Evolutionary conservation across 2,113 vertebrate species (phyloP).

Genomic region (Dipodomys merriami): DNA sequence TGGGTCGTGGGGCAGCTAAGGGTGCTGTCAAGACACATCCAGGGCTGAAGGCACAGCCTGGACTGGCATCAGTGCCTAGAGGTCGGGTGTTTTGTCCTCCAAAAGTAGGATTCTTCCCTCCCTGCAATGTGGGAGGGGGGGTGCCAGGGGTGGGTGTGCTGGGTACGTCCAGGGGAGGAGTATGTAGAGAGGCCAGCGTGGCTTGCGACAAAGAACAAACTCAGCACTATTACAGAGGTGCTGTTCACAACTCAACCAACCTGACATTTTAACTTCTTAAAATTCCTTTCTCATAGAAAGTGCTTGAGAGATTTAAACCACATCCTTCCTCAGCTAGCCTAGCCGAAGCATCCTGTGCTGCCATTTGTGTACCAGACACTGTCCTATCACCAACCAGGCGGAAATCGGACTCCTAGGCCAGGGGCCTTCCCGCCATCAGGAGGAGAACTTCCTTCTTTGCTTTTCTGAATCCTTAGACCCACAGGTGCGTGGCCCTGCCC

Average conservation of each 20-base stretch:
- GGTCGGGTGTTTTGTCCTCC: too few species aligned
- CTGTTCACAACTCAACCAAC: slow-evolving; percentile 78
- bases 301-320: slow-evolving; percentile 54
- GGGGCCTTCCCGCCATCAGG: neutral
- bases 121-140: slow-evolving; percentile 56
- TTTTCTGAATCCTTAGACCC: neutral
- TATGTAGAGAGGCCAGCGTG: neutral
- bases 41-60: neutral
- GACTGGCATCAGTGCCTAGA: too few species aligned
- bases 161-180: slow-evolving; percentile 48
- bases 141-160: neutral
- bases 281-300: slow-evolving; percentile 77
- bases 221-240: slow-evolving; percentile 41
- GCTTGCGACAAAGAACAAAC: slow-evolving; percentile 73
- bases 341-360: slow-evolving; percentile 21
- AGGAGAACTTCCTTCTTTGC: neutral
- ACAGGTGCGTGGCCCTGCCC: neutral
- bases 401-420: too few species aligned
- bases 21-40: rapidly evolving
- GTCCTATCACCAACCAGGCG: neutral
- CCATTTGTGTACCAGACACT: neutral
- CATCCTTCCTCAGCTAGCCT: slow-evolving; percentile 44
- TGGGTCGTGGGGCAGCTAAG: neutral
- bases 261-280: slow-evolving; percentile 67
- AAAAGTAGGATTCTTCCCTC: neutral